A percentile compares a stretch with the other conserved stretches of the same genome.
phyloP scores from a whole-genome alignment of 2,113 vertebrate species.

The Spilogale gracilis region DNA sequence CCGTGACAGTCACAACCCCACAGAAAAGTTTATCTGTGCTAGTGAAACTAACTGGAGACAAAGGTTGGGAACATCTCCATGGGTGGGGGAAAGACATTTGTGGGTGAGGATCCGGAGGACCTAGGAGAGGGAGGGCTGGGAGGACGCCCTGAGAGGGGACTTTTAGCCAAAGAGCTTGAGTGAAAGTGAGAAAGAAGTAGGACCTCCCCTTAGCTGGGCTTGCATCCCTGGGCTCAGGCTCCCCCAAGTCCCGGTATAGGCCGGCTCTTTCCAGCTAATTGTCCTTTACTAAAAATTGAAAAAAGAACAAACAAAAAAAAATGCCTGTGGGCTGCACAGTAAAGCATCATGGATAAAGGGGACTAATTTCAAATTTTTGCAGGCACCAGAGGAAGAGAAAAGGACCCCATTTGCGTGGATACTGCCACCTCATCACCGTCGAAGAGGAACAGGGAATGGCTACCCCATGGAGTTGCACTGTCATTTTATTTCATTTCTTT shows the following conservation, averaged over 20 bases:
- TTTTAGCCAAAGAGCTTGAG: not conserved
- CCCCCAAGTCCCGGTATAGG: not conserved
- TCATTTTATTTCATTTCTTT: not conserved
- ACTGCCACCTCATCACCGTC: not conserved
- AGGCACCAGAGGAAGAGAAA: not conserved
- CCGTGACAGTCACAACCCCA: not conserved
- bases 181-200: not conserved
- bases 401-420: not conserved
- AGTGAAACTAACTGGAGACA: not conserved
- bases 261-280: not conserved
- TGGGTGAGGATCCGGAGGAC: not conserved
- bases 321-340: not conserved
- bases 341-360: not conserved
- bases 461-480: not conserved
- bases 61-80: not conserved
- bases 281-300: not conserved
- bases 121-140: too few species aligned
- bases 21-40: not conserved
- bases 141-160: not conserved
- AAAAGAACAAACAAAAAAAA: not conserved
- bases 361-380: not conserved
- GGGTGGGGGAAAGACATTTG: not conserved
- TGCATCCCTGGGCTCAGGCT: not conserved
- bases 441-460: not conserved
- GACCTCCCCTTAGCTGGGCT: not conserved